Evolutionary conservation across 2,888 invertebrate genomes (phyloP), one percentile per base, ranked within the genome.

Genomic region (Acanthoscelides obtectus): DNA sequence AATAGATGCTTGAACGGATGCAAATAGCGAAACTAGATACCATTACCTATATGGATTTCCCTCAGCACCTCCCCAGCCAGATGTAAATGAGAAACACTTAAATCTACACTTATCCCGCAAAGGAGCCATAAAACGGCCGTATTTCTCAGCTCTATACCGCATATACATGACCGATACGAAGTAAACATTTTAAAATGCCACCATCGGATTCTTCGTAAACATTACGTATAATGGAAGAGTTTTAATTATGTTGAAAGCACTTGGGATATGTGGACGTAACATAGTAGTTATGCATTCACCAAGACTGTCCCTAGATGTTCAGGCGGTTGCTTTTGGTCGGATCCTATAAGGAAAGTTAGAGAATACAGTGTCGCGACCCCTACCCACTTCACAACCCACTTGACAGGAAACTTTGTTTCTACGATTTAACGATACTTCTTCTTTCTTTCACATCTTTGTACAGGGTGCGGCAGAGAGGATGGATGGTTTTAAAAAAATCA

Each of bases 51-150:
- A 45, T 45, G 3, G 45, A 45, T 45, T 45, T 45, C 8, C 5
- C 45, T 45, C 6, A n/a, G n/a, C n/a, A 45, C 45, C 45, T 45
- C 45, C 17, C 17, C 12, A 6, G 45, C 45, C 17, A 1, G 45
- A 70, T 70, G 67, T 63, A 70, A 70, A 70, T 70, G 22, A 70
- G 70, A 45, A 45, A 22, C 70, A 67, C 67, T 70, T 68, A 67
- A 70, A 70, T 67, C 67, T 20, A 22, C 70, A 70, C 70, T 70
- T 70, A 70, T 70, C 27, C 67, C 20, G 67, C 65, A 67, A 22
- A 70, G 66, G 67, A 67, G 45, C 45, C 17, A 45, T 45, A 45
- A 45, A 45, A 45, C 45, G 45, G 45, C 45, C 45, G 45, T 45
- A 45, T 45, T 45, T 45, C 45, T 45, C 45, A 45, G 45, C 45